phyloP scores from a whole-genome alignment of 2,113 vertebrate species.

The Callorhinus ursinus region DNA sequence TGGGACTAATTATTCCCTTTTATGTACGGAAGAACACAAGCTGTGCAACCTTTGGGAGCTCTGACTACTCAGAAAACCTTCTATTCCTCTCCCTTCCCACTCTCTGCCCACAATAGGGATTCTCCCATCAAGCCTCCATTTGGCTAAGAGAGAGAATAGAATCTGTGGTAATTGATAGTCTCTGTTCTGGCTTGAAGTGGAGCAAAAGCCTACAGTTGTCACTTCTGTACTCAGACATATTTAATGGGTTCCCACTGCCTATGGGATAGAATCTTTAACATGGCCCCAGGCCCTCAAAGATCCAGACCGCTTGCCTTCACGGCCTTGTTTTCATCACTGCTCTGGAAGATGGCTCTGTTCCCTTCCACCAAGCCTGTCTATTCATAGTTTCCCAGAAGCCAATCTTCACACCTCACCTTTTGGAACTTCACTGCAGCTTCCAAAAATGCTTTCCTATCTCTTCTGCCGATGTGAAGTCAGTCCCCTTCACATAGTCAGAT shows the following conservation, averaged over 20 bases:
- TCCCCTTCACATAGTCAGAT: not conserved
- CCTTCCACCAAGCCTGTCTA: not conserved
- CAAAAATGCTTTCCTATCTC: not conserved
- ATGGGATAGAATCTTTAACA: not conserved
- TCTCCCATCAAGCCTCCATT: conserved; percentile 58
- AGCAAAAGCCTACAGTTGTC: not conserved
- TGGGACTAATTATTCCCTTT: conserved; percentile 69
- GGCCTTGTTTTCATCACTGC: not conserved
- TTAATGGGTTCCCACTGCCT: not conserved
- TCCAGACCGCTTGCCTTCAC: not conserved
- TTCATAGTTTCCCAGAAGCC: not conserved
- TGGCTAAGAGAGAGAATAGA: conserved; percentile 46
- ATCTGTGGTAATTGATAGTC: conserved; percentile 70
- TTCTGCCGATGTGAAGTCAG: not conserved
- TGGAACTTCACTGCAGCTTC: not conserved
- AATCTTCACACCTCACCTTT: not conserved
- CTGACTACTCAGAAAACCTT: conserved; percentile 51
- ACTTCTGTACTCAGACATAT: not conserved
- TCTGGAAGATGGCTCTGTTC: not conserved
- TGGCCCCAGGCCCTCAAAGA: not conserved
- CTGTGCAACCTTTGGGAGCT: conserved; percentile 66
- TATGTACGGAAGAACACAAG: conserved; percentile 59
- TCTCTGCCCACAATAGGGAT: conserved; percentile 52
- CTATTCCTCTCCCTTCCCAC: conserved; percentile 60
- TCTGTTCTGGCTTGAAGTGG: not conserved